Percentiles rank a stretch among this genome's conserved stretches.
Conservation (phyloP, 2,113 vertebrate species). For the Tringa solitaria region DNA sequence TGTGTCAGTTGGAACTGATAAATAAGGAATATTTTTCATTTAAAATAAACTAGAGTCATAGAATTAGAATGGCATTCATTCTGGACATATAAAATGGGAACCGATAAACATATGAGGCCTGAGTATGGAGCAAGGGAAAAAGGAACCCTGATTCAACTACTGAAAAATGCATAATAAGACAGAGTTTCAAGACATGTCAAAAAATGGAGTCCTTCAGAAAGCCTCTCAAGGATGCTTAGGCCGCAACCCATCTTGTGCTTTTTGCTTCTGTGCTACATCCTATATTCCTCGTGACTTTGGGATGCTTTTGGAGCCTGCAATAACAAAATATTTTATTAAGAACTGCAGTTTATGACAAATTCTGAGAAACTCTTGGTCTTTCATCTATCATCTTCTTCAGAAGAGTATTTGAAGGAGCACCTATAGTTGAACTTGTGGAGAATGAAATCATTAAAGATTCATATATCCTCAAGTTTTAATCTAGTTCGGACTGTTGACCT, state of each 20-base stretch:
- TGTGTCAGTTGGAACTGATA: background rate
- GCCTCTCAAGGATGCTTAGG: background rate
- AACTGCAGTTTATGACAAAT: background rate
- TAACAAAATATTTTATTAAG: background rate
- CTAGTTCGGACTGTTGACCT: slow-evolving; percentile 9
- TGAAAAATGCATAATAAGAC: background rate
- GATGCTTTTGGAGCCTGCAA: background rate
- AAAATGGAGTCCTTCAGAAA: background rate
- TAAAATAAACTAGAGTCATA: background rate
- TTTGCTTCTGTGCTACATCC: background rate
- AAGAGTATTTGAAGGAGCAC: background rate
- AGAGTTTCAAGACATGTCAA: background rate
- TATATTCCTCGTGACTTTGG: background rate
- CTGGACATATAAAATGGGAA: background rate
- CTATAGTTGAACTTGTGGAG: background rate
- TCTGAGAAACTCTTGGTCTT: background rate
- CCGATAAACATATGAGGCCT: background rate
- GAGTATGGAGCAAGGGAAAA: background rate
- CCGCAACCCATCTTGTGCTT: accelerated
- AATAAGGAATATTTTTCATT: background rate
- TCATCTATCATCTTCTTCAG: background rate
- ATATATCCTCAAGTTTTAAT: slow-evolving; percentile 6
- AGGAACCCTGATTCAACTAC: background rate
- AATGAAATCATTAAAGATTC: slow-evolving; percentile 30
- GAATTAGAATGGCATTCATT: background rate